These are phyloP conservation scores for Acipenser oxyrinchus DNA, from an alignment of 2,797 vertebrate species.

Conservation along the genomic window DNA sequence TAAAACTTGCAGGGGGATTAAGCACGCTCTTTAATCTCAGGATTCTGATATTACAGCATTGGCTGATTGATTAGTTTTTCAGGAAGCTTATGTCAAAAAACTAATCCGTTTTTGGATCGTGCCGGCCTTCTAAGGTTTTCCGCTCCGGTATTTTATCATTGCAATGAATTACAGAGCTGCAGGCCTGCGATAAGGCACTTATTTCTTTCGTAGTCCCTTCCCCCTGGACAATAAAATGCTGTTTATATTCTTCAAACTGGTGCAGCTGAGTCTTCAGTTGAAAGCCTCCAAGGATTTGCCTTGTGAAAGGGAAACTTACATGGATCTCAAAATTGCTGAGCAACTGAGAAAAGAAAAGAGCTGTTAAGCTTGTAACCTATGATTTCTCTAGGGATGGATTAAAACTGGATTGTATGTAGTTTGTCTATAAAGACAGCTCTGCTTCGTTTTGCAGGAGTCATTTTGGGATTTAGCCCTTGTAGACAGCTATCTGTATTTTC, in stretches of 20 bases:
- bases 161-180: slow-evolving; percentile 87
- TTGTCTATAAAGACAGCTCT: slow-evolving; percentile 38
- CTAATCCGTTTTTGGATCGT: slow-evolving; percentile 90
- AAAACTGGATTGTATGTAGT: slow-evolving; percentile 45
- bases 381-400: slow-evolving; percentile 44
- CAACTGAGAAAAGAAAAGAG: slow-evolving; percentile 5
- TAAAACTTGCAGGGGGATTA: slow-evolving; percentile 83
- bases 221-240: slow-evolving; percentile 73
- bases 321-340: slow-evolving; percentile 11
- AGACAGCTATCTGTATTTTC: slow-evolving; percentile 53
- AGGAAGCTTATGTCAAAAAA: slow-evolving; percentile 93
- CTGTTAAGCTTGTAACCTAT: slow-evolving; percentile 31
- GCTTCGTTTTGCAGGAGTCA: slow-evolving; percentile 43
- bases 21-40: slow-evolving; percentile 72
- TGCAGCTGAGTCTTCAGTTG: slow-evolving; percentile 63
- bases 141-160: slow-evolving; percentile 80
- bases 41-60: slow-evolving; percentile 76
- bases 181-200: slow-evolving; percentile 83
- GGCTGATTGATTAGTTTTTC: slow-evolving; percentile 94
- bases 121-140: slow-evolving; percentile 83
- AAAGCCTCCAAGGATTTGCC: slow-evolving; percentile 55
- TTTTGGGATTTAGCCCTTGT: slow-evolving; percentile 43
- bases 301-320: slow-evolving; percentile 29
- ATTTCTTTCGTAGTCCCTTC: slow-evolving; percentile 65
- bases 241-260: slow-evolving; percentile 79